phyloP scores from a whole-genome alignment of 2,797 vertebrate species.

The Otolemur crassicaudatus region DNA sequence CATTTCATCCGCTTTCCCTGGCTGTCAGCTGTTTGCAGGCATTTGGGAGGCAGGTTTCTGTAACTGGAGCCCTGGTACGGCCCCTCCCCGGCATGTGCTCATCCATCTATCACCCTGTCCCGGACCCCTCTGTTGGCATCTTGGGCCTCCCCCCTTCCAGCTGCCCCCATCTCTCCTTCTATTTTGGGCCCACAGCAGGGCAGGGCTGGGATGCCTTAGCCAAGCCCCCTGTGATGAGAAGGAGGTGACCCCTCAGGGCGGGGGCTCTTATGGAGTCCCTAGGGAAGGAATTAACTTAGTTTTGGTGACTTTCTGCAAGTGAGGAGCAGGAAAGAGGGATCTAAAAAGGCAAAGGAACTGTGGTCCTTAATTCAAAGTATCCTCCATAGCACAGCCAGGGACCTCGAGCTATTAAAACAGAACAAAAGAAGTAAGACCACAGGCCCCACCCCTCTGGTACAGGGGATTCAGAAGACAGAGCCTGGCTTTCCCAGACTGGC shows the following conservation, averaged over 20 bases:
- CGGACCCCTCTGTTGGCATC: slow-evolving; percentile 66
- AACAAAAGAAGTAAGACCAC: neutral
- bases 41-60: slow-evolving; percentile 82
- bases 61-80: slow-evolving; percentile 80
- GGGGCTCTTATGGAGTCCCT: neutral
- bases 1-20: slow-evolving; percentile 83
- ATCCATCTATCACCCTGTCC: slow-evolving; percentile 57
- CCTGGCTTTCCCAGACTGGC: neutral
- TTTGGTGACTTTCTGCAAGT: neutral
- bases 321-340: too few relatives aligned
- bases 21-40: slow-evolving; percentile 90
- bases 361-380: neutral
- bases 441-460: neutral
- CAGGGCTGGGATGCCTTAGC: slow-evolving; percentile 20
- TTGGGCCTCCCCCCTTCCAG: neutral
- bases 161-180: slow-evolving; percentile 70
- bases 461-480: neutral
- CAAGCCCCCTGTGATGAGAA: neutral
- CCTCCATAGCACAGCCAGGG: neutral
- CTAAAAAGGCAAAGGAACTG: neutral
- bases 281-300: neutral
- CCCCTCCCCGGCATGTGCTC: slow-evolving; percentile 68
- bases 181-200: slow-evolving; percentile 68
- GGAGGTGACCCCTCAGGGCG: rapidly evolving
- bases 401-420: neutral